Conservation (phyloP, 1,140 invertebrate genomes). For the Drosophila micromelanica region DNA sequence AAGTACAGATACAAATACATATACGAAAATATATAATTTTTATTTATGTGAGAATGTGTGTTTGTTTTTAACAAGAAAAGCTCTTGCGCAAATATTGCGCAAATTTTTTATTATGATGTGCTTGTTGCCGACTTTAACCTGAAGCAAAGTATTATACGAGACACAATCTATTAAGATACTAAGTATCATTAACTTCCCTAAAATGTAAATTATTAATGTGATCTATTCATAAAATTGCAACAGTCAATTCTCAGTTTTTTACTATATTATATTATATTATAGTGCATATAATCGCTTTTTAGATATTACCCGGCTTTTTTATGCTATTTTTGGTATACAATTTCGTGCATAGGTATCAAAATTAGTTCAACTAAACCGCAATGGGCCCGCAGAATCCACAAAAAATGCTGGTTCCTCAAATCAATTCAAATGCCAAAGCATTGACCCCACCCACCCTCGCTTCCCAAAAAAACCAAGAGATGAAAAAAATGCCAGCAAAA, state of each 20-base stretch:
- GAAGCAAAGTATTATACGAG: too few species aligned
- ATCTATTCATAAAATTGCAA: too few species aligned
- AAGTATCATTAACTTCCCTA: too few species aligned
- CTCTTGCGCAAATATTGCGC: too few species aligned
- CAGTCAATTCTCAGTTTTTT: too few species aligned
- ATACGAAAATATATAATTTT: too few species aligned
- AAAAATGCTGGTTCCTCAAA: constrained; percentile 39
- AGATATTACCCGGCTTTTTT: constrained; percentile 29
- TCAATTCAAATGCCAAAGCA: constrained; percentile 24
- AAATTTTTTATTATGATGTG: too few species aligned
- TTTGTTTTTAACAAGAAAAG: too few species aligned
- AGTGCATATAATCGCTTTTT: background rate
- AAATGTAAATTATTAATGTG: too few species aligned
- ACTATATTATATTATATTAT: background rate
- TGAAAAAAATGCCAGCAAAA: background rate
- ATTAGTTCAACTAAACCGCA: constrained; percentile 18
- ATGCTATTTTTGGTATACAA: constrained; percentile 3
- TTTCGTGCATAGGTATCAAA: constrained; percentile 4
- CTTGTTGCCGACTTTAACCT: too few species aligned
- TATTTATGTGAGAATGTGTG: too few species aligned
- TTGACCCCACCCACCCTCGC: background rate
- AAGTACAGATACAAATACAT: background rate
- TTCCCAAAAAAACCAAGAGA: background rate
- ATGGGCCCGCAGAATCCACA: constrained; percentile 29
- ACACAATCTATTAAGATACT: too few species aligned